Evolutionary conservation across 2,113 vertebrate species (phyloP).

Genomic region (Corapipo altera): DNA sequence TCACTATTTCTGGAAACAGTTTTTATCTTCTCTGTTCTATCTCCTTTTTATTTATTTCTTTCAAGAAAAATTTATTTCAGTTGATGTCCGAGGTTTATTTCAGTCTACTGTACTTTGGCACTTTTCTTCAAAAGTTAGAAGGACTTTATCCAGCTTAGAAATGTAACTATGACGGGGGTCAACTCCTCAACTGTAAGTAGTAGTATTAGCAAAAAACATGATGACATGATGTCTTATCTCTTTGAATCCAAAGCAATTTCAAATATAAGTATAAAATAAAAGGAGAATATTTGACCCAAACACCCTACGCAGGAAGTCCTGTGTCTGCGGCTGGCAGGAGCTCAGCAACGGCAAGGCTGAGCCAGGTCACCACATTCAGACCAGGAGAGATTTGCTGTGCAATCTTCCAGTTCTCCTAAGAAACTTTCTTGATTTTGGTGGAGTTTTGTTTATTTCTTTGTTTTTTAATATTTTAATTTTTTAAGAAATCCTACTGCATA

Average conservation of each 20-base stretch:
- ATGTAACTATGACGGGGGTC: neutral
- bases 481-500: neutral
- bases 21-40: neutral
- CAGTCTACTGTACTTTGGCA: neutral
- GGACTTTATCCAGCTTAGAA: neutral
- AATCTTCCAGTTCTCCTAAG: neutral
- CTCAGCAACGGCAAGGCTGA: neutral
- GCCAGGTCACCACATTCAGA: neutral
- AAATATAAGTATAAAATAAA: neutral
- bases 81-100: neutral
- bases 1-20: neutral
- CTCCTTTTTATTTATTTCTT: neutral
- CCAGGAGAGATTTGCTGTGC: neutral
- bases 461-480: neutral
- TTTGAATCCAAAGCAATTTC: neutral
- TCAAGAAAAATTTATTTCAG: neutral
- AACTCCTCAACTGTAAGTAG: neutral
- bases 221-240: neutral
- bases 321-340: neutral
- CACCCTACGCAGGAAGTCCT: fast-evolving
- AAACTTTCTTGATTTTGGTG: neutral
- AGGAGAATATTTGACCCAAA: neutral
- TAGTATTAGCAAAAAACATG: neutral
- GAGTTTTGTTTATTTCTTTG: neutral
- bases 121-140: neutral